Percentiles rank a stretch among this genome's conserved stretches.
Conservation (phyloP, 2,797 vertebrate genomes). For the Tarsius wallacei region DNA sequence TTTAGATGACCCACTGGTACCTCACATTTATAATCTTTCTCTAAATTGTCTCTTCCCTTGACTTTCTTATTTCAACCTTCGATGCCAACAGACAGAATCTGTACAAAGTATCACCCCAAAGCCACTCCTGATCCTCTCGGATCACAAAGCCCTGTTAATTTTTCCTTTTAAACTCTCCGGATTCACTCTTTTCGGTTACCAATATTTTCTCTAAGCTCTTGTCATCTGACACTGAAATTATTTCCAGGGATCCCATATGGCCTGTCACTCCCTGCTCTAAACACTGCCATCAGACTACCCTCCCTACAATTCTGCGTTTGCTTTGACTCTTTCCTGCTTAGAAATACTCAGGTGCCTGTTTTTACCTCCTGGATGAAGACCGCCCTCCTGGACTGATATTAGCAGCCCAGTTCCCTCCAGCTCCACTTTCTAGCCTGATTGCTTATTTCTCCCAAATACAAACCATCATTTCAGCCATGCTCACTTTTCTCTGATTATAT, state of each 20-base stretch:
- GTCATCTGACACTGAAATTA: not conserved
- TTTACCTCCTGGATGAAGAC: not conserved
- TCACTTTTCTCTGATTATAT: not conserved
- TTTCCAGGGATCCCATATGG: not conserved
- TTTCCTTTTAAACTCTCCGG: not conserved
- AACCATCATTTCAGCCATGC: not conserved
- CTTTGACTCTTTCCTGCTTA: not conserved
- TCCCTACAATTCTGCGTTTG: not conserved
- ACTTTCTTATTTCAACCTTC: not conserved
- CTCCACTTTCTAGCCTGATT: not conserved
- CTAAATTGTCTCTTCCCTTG: not conserved
- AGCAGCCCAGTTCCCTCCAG: not conserved
- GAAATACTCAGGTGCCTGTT: not conserved
- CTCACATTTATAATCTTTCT: not conserved
- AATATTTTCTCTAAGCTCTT: not conserved
- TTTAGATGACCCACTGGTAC: not conserved
- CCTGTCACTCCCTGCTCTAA: not conserved
- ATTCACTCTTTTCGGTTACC: not conserved
- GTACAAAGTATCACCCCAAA: not conserved
- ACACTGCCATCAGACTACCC: not conserved
- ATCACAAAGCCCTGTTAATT: not conserved
- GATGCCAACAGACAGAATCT: not conserved
- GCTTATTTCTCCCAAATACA: not conserved
- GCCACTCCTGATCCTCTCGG: not conserved
- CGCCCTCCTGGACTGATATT: accelerated